A percentile compares a stretch with the other conserved stretches of the same genome.
Evolutionary conservation across 2,113 vertebrate genomes (phyloP).

Genomic region (Chrysemys picta): DNA sequence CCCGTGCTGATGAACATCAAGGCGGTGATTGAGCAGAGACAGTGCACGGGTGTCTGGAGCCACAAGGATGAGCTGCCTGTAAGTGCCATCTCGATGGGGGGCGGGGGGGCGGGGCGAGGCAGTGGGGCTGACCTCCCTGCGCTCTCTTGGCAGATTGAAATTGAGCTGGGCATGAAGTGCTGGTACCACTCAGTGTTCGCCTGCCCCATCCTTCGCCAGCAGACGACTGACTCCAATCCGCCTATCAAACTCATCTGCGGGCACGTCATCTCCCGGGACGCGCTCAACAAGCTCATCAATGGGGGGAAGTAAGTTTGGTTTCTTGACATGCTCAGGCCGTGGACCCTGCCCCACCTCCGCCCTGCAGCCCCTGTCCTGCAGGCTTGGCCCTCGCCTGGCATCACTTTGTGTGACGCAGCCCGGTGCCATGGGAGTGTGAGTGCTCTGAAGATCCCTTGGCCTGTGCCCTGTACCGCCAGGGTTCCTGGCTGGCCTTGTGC

Average conservation of each 20-base stretch:
- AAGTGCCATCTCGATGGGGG: conserved; percentile 25
- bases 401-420: neutral
- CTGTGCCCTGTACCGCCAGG: neutral
- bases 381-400: neutral
- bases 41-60: conserved; percentile 91
- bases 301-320: conserved; percentile 87
- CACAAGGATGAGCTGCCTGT: conserved; percentile 92
- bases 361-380: neutral
- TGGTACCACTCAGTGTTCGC: conserved; percentile 94
- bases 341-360: neutral
- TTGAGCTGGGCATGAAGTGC: conserved; percentile 92
- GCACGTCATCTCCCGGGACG: conserved; percentile 91
- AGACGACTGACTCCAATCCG: conserved; percentile 91
- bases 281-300: conserved; percentile 92
- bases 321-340: neutral
- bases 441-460: neutral
- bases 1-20: conserved; percentile 94
- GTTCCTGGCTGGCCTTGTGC: neutral
- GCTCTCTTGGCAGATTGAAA: conserved; percentile 83
- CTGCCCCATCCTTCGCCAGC: conserved; percentile 91
- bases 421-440: neutral
- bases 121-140: neutral
- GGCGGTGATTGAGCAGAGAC: conserved; percentile 91
- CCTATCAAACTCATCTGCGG: conserved; percentile 94
- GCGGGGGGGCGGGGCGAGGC: neutral